phyloP scores from a whole-genome alignment of 2,888 invertebrate species.

The Campaea margaritaria region DNA sequence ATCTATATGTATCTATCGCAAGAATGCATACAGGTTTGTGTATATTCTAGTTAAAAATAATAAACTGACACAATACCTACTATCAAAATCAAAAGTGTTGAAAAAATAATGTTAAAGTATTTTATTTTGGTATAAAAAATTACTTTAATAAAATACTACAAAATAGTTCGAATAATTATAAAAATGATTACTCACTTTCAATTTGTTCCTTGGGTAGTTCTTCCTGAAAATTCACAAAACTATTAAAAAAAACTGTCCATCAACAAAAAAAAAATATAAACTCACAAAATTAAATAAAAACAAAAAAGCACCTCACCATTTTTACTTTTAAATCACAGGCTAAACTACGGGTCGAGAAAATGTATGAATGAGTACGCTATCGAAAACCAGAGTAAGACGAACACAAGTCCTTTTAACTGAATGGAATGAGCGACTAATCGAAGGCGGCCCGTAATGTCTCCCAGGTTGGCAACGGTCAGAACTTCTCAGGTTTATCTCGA shows the following conservation, averaged over 20 bases:
- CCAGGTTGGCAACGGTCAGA: slow-evolving; percentile 72
- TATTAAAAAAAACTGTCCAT: slow-evolving; percentile 43
- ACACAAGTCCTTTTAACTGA: slow-evolving; percentile 79
- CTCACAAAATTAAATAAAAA: slow-evolving; percentile 24
- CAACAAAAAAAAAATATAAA: slow-evolving; percentile 39
- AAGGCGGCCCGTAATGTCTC: slow-evolving; percentile 68
- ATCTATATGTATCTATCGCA: too few relatives aligned
- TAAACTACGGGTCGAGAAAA: slow-evolving; percentile 53
- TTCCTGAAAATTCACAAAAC: slow-evolving; percentile 84
- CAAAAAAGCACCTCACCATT: slow-evolving; percentile 38
- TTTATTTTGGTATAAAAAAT: too few relatives aligned
- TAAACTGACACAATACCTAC: too few relatives aligned
- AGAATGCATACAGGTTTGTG: too few relatives aligned
- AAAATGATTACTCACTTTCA: slow-evolving; percentile 85
- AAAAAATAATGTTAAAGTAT: too few relatives aligned
- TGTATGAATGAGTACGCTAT: slow-evolving; percentile 69
- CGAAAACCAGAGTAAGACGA: slow-evolving; percentile 70
- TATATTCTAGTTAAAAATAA: too few relatives aligned
- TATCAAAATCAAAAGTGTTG: too few relatives aligned
- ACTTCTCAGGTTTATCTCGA: slow-evolving; percentile 50
- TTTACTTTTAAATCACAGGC: slow-evolving; percentile 34
- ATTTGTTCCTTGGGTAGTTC: slow-evolving; percentile 92
- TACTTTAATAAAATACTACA: too few relatives aligned
- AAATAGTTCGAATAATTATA: too few relatives aligned
- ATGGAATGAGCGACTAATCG: slow-evolving; percentile 77